Evolutionary conservation across 2,797 vertebrate species (phyloP), one percentile per base, ranked within the genome.

Genomic region (Peromyscus nudipes): DNA sequence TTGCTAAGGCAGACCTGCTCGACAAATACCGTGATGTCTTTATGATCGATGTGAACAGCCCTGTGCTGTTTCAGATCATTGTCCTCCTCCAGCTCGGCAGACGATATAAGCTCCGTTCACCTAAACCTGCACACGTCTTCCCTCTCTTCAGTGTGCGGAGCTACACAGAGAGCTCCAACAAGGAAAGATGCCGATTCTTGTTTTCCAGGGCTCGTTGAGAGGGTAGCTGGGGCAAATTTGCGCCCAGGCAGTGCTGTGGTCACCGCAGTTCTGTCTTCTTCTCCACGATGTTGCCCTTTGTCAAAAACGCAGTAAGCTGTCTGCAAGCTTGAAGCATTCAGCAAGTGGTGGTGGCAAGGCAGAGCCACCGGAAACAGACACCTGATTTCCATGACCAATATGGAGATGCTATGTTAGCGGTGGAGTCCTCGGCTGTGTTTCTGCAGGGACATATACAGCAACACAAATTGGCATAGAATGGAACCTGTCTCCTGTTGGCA

Each of bases 401-500:
- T 16, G 14, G 52, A 55, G 16, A 16, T 55, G 52, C 52, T 55
- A 16, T 16, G 14, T 55, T 55, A 55, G 14, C 7, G 52, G 52
- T 55, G 52, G 52, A 16, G 52, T 55, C 52, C 52, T 55, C 13
- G 1, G 14, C 52, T 55, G 52, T 16, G 52, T 55, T 55, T 55
- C 52, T 55, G 14, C 52, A 16, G 11, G 52, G 52, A 55, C 52
- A 55, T 55, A 55, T 9, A 98, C 97, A 89, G 0, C 97, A 4
- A 99, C 99, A 75, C 86, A 98, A 37, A 96, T 97, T 73, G 98
- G 98, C 13, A 77, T 99, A 4, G 96, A 96, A 67, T 99, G 99
- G 99, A 99, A 99, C 96, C 49, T 99, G 73, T 99, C 99, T 43
- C 99, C 99, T 60, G 77, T 99, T 93, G 98, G 99, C 96, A 99